Evolutionary conservation across 2,888 invertebrate species (phyloP).

Genomic region (Apamea monoglypha): DNA sequence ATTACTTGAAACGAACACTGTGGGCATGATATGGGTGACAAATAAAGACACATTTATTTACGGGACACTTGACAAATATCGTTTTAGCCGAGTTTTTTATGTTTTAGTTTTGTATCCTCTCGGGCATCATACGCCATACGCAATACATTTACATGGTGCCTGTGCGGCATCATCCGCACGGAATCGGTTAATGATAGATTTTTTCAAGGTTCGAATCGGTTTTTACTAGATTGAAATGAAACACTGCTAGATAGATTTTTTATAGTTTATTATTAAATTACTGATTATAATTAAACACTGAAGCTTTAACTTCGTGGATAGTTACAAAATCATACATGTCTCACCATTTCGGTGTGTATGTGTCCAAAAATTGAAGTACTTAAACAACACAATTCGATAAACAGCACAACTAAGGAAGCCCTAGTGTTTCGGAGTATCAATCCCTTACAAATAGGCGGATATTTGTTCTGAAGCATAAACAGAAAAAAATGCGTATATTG

Average conservation of each 20-base stretch:
- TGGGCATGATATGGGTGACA: no score
- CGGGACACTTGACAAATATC: no score
- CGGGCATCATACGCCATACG: no score
- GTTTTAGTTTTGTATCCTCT: no score
- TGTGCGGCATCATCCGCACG: no score
- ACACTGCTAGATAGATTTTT: slow-evolving; percentile 12
- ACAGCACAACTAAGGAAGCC: not conserved
- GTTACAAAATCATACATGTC: slow-evolving; percentile 3
- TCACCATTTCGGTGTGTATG: slow-evolving; percentile 3
- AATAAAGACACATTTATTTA: no score
- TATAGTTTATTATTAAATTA: slow-evolving; percentile 16
- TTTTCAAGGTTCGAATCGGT: not conserved
- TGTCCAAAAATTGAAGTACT: not conserved
- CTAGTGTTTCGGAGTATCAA: not conserved
- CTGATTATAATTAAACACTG: slow-evolving; percentile 19
- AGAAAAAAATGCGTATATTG: no score
- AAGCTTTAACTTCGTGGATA: slow-evolving; percentile 12
- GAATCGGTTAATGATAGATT: no score
- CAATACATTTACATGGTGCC: no score
- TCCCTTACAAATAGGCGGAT: slow-evolving; percentile 22
- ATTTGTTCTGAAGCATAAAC: not conserved
- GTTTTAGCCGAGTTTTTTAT: no score
- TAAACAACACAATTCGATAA: slow-evolving; percentile 3
- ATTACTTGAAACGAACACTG: no score
- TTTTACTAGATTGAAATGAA: slow-evolving; percentile 18